phyloP scores from a whole-genome alignment of 2,797 vertebrate species.

The Aldrovandia affinis region DNA sequence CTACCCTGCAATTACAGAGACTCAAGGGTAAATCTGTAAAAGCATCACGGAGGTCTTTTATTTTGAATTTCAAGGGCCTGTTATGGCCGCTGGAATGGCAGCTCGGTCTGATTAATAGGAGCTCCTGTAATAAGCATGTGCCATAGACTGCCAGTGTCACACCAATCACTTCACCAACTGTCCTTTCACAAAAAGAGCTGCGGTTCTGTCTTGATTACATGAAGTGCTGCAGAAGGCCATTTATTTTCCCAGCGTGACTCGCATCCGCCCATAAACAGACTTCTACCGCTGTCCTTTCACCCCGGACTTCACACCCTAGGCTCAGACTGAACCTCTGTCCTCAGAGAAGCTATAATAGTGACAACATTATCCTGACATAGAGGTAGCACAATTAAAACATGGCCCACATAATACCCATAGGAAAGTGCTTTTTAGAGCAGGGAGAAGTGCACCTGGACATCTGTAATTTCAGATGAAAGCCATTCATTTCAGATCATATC shows the following conservation, averaged over 20 bases:
- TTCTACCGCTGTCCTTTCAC: background rate
- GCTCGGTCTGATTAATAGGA: background rate
- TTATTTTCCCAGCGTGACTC: background rate
- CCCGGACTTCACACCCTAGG: background rate
- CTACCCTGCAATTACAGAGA: background rate
- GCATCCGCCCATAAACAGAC: background rate
- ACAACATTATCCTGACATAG: background rate
- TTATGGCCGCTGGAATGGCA: background rate
- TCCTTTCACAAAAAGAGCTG: background rate
- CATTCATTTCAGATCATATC: constrained; percentile 2
- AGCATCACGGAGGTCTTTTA: background rate
- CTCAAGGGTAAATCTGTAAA: background rate
- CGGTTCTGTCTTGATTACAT: background rate
- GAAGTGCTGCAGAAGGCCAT: background rate
- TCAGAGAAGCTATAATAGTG: background rate
- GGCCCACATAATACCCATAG: background rate
- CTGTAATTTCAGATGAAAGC: background rate
- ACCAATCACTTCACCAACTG: no score
- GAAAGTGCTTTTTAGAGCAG: background rate
- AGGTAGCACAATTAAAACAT: background rate
- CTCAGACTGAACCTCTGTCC: background rate
- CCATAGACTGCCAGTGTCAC: background rate
- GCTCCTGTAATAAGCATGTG: background rate
- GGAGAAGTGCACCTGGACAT: background rate
- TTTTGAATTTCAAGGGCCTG: background rate